Conservation (phyloP, 2,888 invertebrate species). For the Linnaemya tessellans region DNA sequence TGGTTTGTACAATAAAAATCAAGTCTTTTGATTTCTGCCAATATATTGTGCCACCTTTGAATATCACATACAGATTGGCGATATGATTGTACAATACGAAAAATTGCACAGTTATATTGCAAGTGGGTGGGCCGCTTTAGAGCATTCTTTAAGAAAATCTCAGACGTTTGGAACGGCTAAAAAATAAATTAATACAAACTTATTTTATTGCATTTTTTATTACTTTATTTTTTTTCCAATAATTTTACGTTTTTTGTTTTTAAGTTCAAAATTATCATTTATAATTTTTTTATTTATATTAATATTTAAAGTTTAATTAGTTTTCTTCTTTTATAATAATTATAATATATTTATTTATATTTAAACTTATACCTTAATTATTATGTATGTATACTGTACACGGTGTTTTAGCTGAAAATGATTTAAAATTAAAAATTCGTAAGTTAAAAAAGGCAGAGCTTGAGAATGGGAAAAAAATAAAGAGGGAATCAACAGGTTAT, state of each 20-base stretch:
- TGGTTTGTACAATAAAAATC: too few relatives aligned
- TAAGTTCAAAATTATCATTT: slow-evolving; percentile 66
- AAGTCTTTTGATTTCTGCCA: too few relatives aligned
- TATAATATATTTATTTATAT: slow-evolving; percentile 64
- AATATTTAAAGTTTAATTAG: slow-evolving; percentile 56
- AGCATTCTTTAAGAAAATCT: too few relatives aligned
- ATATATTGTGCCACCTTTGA: too few relatives aligned
- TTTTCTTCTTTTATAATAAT: slow-evolving; percentile 48
- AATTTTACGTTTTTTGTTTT: slow-evolving; percentile 54
- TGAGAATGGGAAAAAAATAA: slow-evolving; percentile 14
- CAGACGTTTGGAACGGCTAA: too few relatives aligned
- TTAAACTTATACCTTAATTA: slow-evolving; percentile 65
- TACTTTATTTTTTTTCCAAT: slow-evolving; percentile 61
- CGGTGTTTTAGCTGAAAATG: slow-evolving; percentile 62
- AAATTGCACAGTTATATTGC: too few relatives aligned
- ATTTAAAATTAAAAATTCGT: slow-evolving; percentile 47
- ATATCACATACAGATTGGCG: too few relatives aligned
- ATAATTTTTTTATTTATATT: slow-evolving; percentile 47
- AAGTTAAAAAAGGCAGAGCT: slow-evolving; percentile 50
- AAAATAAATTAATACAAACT: slow-evolving; percentile 11
- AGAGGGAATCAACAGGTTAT: not conserved
- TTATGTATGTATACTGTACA: slow-evolving; percentile 56
- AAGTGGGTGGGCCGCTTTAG: too few relatives aligned
- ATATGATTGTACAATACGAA: too few relatives aligned
- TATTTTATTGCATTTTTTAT: slow-evolving; percentile 44